These are phyloP conservation scores for Aphidius ervi DNA, from an alignment of 1,140 invertebrate genomes.

Conservation along the genomic window DNA sequence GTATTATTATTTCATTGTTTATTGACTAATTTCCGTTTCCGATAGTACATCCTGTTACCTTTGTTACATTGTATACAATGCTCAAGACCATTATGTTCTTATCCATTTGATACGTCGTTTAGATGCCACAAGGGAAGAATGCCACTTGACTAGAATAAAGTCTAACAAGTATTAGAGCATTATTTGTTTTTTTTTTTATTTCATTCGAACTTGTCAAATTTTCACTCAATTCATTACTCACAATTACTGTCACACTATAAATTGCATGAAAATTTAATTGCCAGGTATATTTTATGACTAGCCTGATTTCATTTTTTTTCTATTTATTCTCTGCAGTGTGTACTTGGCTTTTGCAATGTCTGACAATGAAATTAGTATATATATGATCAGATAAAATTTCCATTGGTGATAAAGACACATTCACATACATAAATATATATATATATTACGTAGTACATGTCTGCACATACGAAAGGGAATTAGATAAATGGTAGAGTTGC, in stretches of 20 bases:
- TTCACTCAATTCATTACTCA: too few species aligned
- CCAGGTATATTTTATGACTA: too few species aligned
- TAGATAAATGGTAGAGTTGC: slow-evolving; percentile 19
- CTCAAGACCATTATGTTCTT: slow-evolving; percentile 4
- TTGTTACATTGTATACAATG: slow-evolving; percentile 14
- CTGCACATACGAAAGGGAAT: slow-evolving; percentile 4
- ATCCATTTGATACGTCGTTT: slow-evolving; percentile 14
- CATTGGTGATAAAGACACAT: too few species aligned
- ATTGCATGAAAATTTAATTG: too few species aligned
- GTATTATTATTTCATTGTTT: slow-evolving; percentile 17
- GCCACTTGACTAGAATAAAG: not conserved
- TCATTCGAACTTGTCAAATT: too few species aligned
- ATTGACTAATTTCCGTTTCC: slow-evolving; percentile 46
- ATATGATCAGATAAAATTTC: too few species aligned
- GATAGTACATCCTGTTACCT: slow-evolving; percentile 36
- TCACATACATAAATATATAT: not conserved
- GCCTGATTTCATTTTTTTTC: too few species aligned
- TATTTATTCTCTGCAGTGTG: too few species aligned
- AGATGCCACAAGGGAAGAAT: slow-evolving; percentile 7
- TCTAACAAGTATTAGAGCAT: not conserved
- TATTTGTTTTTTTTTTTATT: too few species aligned
- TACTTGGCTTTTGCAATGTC: too few species aligned
- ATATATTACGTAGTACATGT: not conserved
- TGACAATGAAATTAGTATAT: too few species aligned
- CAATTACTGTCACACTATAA: too few species aligned